These are phyloP conservation scores for Acanthochromis polyacanthus DNA, from an alignment of 2,113 vertebrate species.

Conservation along the genomic window DNA sequence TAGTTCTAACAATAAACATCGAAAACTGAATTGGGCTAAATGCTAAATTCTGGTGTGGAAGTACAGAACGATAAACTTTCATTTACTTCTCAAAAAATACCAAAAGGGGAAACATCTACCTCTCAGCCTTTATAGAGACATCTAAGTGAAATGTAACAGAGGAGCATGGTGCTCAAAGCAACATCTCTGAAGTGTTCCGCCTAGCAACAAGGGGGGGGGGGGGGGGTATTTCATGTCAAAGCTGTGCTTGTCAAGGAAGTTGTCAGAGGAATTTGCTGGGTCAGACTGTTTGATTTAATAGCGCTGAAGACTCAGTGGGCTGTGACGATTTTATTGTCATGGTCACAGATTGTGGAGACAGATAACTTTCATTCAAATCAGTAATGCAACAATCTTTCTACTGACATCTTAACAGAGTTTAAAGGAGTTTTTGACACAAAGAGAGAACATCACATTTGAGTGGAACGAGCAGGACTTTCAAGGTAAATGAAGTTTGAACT, in stretches of 20 bases:
- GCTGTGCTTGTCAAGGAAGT: neutral
- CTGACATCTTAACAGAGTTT: neutral
- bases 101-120: neutral
- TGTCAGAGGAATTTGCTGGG: neutral
- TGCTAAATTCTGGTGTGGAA: neutral
- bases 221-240: conserved; percentile 8
- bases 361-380: neutral
- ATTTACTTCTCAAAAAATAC: neutral
- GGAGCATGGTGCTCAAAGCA: conserved; percentile 15
- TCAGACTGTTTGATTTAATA: conserved; percentile 29
- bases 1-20: too few relatives aligned
- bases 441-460: neutral
- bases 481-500: neutral
- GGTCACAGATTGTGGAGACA: neutral
- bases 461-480: neutral
- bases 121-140: conserved; percentile 13
- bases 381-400: neutral
- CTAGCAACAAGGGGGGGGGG: conserved; percentile 11
- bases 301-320: conserved; percentile 2
- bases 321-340: neutral
- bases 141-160: conserved; percentile 20
- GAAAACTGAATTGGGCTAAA: too few relatives aligned
- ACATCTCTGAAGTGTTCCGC: conserved; percentile 7
- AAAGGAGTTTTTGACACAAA: neutral
- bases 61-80: too few relatives aligned